phyloP scores from a whole-genome alignment of 2,888 invertebrate genomes.

The Ectemnius cavifrons region DNA sequence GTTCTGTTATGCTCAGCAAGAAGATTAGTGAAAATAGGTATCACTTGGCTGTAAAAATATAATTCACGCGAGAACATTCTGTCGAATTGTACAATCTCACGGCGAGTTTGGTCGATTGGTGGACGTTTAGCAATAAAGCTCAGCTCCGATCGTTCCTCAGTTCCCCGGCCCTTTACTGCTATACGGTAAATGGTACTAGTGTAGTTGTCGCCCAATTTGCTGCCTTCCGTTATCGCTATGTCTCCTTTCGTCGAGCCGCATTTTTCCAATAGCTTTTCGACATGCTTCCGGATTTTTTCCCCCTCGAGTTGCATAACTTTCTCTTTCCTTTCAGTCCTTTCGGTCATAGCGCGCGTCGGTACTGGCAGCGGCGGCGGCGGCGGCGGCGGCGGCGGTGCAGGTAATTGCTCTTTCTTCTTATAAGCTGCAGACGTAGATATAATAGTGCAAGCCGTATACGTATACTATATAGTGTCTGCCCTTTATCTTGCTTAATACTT shows the following conservation, averaged over 20 bases:
- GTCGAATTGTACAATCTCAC: not conserved
- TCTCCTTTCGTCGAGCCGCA: not conserved
- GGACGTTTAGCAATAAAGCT: slow-evolving; percentile 15
- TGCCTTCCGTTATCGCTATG: not conserved
- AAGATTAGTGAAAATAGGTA: slow-evolving; percentile 40
- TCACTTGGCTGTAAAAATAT: slow-evolving; percentile 41
- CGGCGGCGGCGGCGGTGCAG: too few species aligned
- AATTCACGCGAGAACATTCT: slow-evolving; percentile 52
- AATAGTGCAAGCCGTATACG: too few species aligned
- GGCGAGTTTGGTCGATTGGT: not conserved
- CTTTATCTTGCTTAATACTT: too few species aligned
- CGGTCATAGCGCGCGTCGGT: slow-evolving; percentile 34
- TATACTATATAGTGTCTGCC: too few species aligned
- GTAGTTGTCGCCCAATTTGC: not conserved
- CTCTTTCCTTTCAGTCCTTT: slow-evolving; percentile 36
- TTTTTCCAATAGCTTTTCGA: slow-evolving; percentile 1
- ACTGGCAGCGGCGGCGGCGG: too few species aligned
- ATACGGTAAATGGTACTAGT: not conserved
- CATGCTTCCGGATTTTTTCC: slow-evolving; percentile 1
- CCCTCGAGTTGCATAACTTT: slow-evolving; percentile 20
- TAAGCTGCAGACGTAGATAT: too few species aligned
- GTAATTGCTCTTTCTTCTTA: too few species aligned
- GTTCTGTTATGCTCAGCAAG: not conserved
- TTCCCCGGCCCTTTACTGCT: not conserved
- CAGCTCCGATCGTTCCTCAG: not conserved